These are phyloP conservation scores for Lasioglossum albipes DNA, from an alignment of 1,140 invertebrate genomes.

Conservation along the genomic window DNA sequence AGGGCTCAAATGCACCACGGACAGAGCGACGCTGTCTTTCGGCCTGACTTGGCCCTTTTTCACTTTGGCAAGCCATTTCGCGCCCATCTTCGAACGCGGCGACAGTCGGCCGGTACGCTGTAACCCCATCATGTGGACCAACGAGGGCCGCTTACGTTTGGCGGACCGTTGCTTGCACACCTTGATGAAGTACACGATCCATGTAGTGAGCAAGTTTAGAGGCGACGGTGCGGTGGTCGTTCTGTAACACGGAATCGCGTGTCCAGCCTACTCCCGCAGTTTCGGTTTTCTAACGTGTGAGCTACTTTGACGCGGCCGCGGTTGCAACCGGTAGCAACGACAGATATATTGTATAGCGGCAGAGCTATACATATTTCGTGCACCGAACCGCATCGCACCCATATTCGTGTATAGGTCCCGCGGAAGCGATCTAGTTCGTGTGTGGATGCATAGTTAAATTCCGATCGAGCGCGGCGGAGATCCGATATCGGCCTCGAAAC, in stretches of 20 bases:
- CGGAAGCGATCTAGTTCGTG: neutral
- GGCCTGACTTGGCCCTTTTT: conserved; percentile 89
- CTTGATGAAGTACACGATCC: conserved; percentile 92
- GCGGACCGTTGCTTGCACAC: conserved; percentile 85
- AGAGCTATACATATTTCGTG: too few species aligned
- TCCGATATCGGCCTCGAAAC: conserved; percentile 23
- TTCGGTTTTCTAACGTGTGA: neutral
- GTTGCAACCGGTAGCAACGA: neutral
- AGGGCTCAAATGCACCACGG: conserved; percentile 88
- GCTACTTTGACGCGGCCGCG: conserved; percentile 23
- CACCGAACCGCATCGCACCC: too few species aligned
- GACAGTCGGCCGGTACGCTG: conserved; percentile 86
- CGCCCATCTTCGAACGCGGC: conserved; percentile 90
- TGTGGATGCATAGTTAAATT: conserved; percentile 3
- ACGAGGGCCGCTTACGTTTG: conserved; percentile 88
- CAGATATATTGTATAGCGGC: neutral
- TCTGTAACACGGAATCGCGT: conserved; percentile 79
- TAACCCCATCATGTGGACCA: conserved; percentile 91
- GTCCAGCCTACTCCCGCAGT: conserved; percentile 34
- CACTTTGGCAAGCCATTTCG: conserved; percentile 92
- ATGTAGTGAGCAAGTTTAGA: conserved; percentile 96
- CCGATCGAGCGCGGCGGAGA: neutral
- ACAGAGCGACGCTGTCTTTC: conserved; percentile 88
- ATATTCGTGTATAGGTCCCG: neutral
- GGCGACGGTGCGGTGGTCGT: conserved; percentile 98